A percentile compares a stretch with the other conserved stretches of the same genome.
These are phyloP conservation scores for Beris morrisii DNA, from an alignment of 2,888 invertebrate species.

Conservation along the genomic window DNA sequence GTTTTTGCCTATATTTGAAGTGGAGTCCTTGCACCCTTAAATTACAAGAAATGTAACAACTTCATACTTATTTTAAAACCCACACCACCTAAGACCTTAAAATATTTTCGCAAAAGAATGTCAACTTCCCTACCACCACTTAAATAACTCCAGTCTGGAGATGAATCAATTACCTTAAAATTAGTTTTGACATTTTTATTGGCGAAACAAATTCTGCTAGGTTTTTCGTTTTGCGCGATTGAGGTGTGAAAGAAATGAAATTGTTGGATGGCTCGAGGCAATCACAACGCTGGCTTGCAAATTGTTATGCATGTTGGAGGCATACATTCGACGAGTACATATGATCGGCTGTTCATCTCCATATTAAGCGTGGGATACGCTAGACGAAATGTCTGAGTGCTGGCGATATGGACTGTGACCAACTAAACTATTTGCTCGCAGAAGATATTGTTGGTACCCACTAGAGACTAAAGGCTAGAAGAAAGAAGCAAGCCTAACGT, in stretches of 20 bases:
- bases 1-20: no score
- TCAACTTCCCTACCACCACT: constrained; percentile 16
- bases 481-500: no score
- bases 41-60: no score
- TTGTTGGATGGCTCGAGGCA: constrained; percentile 25
- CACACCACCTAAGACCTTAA: no score
- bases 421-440: constrained; percentile 5
- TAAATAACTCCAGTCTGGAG: constrained; percentile 18
- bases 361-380: constrained; percentile 32
- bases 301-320: constrained; percentile 28
- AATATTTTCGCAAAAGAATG: no score
- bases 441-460: constrained; percentile 7
- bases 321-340: not conserved
- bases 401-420: constrained; percentile 1
- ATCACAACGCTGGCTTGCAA: not conserved
- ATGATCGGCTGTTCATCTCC: constrained; percentile 28
- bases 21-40: no score
- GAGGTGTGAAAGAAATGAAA: constrained; percentile 36
- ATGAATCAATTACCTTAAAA: constrained; percentile 38
- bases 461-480: constrained; percentile 15
- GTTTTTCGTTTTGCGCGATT: constrained; percentile 11
- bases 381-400: constrained; percentile 25
- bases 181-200: constrained; percentile 39
- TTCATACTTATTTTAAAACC: no score
- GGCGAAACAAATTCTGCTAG: constrained; percentile 33